phyloP scores from a whole-genome alignment of 2,797 vertebrate species.

The Phyllotis vaccarum region DNA sequence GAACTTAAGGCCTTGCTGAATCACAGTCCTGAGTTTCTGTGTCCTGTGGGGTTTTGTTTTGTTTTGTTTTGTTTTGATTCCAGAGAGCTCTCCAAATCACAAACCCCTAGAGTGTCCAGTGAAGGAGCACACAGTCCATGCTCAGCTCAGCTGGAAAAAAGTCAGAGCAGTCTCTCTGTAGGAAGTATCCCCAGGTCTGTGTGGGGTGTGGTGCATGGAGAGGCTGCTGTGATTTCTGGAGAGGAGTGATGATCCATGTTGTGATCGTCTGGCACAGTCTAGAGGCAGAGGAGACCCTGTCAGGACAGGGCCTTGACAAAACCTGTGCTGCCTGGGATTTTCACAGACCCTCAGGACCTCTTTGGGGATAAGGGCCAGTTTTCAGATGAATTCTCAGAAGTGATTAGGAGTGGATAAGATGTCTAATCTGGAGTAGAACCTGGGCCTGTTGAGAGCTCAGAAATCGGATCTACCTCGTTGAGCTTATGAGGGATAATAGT shows the following conservation, averaged over 20 bases:
- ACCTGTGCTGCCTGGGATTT: neutral
- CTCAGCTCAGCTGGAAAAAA: neutral
- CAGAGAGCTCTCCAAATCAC: neutral
- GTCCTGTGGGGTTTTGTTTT: too few relatives aligned
- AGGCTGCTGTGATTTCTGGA: neutral
- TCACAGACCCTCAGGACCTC: neutral
- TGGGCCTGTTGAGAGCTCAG: neutral
- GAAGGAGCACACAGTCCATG: neutral
- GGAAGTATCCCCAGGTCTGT: neutral
- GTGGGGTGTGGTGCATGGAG: neutral
- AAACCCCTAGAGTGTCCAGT: neutral
- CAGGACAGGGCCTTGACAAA: neutral
- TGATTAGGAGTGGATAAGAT: neutral
- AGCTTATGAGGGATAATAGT: neutral
- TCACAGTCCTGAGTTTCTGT: neutral
- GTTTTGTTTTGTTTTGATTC: neutral
- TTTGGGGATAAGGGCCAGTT: slow-evolving; percentile 5
- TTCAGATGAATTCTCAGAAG: slow-evolving; percentile 34
- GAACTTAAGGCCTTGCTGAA: neutral
- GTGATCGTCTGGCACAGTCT: neutral
- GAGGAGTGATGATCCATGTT: neutral
- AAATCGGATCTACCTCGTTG: neutral
- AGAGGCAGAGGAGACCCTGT: neutral
- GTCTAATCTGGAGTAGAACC: neutral
- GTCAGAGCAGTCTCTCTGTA: neutral